Base-by-base conservation (phyloP, 1,140 invertebrate genomes). In the Sarcophaga peregrina region DNA sequence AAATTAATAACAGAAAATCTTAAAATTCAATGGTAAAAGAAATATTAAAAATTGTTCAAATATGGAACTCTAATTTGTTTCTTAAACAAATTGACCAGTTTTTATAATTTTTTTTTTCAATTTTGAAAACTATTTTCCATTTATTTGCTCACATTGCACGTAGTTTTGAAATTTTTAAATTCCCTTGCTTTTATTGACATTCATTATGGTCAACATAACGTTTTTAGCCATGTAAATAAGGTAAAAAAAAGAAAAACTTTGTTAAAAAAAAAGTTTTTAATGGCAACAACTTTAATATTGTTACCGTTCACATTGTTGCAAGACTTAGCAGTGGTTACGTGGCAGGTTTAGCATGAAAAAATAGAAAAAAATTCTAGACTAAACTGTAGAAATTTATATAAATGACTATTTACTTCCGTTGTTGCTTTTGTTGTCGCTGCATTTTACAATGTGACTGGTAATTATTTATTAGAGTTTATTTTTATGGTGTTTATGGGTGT, bases 341-440 rank as follows among this genome's bases (percentile, higher is more conserved):
- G 17, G 62, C 62, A 68, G 17, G 62, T 68, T 37, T 37, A 68
- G 15, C 17, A 68, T 20, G 5, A 20, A 68, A 25, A 15, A 68
- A n/a, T 68, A n/a, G n/a, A n/a, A 13, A 68, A 68, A 68, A 20
- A 68, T 20, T 20, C 62, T 68, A 68, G 62, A 20, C 17, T 68
- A 68, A 68, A 68, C 62, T 68, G n/a, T 15, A 68, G 62, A 68
- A 68, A 68, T 68, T 68, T 68, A 68, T 68, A 68, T 68, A 68
- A 68, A 68, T 68, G 20, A 25, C 62, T 8, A 68, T 68, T 68
- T 25, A 68, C 62, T 68, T 68, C 62, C 62, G 62, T 20, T 68
- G 62, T 58, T 58, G 11, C 6, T 58, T 58, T 15, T 58, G 15
- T 13, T n/a, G 4, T 15, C 52, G 2, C 8, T 58, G 7, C 6